Evolutionary conservation across 2,888 invertebrate genomes (phyloP).

Genomic region (Ephialtes manifestator): DNA sequence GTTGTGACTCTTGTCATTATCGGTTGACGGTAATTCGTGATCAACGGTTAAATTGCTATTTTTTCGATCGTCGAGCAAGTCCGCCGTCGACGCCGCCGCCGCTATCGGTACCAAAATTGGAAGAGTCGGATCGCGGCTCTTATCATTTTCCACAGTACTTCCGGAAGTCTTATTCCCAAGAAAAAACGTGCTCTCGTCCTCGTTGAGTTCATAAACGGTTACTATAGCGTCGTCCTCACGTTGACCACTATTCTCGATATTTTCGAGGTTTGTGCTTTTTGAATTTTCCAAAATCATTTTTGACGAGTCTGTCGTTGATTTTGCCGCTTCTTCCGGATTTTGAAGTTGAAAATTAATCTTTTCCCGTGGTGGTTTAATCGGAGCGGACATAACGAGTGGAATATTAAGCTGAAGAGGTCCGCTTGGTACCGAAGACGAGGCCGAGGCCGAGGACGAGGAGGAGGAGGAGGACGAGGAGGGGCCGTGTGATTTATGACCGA

Average conservation of each 20-base stretch:
- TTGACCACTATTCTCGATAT: constrained; percentile 9
- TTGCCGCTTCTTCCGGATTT: not conserved
- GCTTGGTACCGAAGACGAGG: constrained; percentile 47
- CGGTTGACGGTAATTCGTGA: constrained; percentile 76
- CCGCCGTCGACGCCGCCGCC: constrained; percentile 80
- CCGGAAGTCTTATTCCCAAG: constrained; percentile 67
- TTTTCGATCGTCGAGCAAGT: constrained; percentile 76
- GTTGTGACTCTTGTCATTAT: constrained; percentile 51
- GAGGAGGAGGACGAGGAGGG: constrained; percentile 42
- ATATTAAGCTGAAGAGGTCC: constrained; percentile 84
- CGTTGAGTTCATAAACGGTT: constrained; percentile 62
- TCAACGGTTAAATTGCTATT: constrained; percentile 78
- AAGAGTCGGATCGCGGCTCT: not conserved
- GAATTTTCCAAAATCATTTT: constrained; percentile 18
- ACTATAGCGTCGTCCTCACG: constrained; percentile 48
- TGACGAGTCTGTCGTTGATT: constrained; percentile 7
- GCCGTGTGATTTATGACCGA: constrained; percentile 49
- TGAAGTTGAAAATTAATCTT: constrained; percentile 6
- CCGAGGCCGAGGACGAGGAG: constrained; percentile 34
- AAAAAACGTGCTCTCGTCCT: constrained; percentile 66
- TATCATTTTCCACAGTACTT: constrained; percentile 47
- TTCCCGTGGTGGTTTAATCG: constrained; percentile 36
- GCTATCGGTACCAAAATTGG: constrained; percentile 75
- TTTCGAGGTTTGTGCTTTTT: not conserved
- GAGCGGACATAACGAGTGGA: constrained; percentile 73